phyloP scores from a whole-genome alignment of 2,113 vertebrate species.

The Boulengeromyrus knoepffleri region DNA sequence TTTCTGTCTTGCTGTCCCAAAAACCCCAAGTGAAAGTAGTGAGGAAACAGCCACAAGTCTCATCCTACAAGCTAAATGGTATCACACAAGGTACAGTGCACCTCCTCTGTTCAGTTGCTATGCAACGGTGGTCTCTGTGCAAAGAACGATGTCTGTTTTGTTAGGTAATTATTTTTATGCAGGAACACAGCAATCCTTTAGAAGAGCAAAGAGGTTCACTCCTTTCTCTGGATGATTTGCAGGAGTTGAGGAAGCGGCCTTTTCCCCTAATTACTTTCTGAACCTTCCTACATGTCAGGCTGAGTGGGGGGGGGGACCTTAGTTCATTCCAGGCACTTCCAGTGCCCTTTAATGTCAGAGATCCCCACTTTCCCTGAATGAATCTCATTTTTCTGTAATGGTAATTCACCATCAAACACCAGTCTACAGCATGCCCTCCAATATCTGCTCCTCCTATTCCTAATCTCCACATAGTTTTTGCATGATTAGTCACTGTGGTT shows the following conservation, averaged over 20 bases:
- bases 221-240: slow-evolving; percentile 9
- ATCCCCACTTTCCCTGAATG: not conserved
- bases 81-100: slow-evolving; percentile 52
- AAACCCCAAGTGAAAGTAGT: not conserved
- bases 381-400: not conserved
- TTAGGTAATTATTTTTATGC: slow-evolving; percentile 58
- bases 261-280: not conserved
- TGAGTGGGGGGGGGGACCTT: not conserved
- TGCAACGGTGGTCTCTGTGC: slow-evolving; percentile 54
- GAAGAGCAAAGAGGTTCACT: slow-evolving; percentile 10
- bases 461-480: not conserved
- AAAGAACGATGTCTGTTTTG: slow-evolving; percentile 38
- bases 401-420: not conserved
- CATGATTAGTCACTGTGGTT: not conserved
- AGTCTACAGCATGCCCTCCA: not conserved
- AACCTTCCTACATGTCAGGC: not conserved
- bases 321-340: not conserved
- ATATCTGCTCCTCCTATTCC: not conserved
- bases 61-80: slow-evolving; percentile 28
- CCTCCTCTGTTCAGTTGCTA: slow-evolving; percentile 64
- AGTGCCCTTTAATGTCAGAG: not conserved
- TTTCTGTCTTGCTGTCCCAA: too few relatives aligned
- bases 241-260: not conserved
- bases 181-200: slow-evolving; percentile 42
- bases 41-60: not conserved